Percentiles rank a stretch among this genome's conserved stretches.
These are phyloP conservation scores for Campopleginae sp. DNA, from an alignment of 2,888 invertebrate genomes.

Conservation along the genomic window DNA sequence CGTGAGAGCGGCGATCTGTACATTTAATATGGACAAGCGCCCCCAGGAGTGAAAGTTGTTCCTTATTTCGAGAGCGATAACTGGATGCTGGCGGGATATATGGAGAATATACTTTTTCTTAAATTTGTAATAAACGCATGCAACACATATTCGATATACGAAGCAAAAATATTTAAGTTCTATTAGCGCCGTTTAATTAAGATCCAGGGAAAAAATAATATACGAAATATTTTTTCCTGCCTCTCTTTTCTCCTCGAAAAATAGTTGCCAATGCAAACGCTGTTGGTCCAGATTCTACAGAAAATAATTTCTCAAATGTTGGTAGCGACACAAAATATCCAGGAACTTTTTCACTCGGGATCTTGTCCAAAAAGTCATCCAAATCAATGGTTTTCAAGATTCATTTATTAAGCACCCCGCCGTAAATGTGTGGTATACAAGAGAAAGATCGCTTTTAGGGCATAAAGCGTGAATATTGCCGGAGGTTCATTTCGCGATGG, in stretches of 20 bases:
- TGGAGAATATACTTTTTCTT: slow-evolving; percentile 36
- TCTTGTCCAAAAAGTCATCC: neutral
- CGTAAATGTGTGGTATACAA: neutral
- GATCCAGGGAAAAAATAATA: slow-evolving; percentile 11
- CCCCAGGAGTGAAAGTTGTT: slow-evolving; percentile 66
- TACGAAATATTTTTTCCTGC: slow-evolving; percentile 12
- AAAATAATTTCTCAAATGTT: neutral
- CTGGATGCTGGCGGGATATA: slow-evolving; percentile 34
- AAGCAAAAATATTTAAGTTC: slow-evolving; percentile 27
- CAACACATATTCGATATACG: slow-evolving; percentile 12
- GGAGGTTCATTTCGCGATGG: slow-evolving; percentile 58
- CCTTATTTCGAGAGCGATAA: slow-evolving; percentile 50
- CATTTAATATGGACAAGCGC: slow-evolving; percentile 22
- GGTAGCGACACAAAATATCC: neutral
- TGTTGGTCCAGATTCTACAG: neutral
- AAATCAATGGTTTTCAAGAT: neutral
- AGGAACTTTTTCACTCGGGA: neutral
- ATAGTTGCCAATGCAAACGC: neutral
- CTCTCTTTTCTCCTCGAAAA: neutral
- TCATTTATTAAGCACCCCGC: neutral
- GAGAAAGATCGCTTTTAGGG: slow-evolving; percentile 11
- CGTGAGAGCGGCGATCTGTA: slow-evolving; percentile 11
- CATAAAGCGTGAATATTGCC: slow-evolving; percentile 55
- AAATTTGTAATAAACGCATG: slow-evolving; percentile 12
- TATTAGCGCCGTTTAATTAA: slow-evolving; percentile 32